Evolutionary conservation across 2,797 vertebrate genomes (phyloP), one percentile per base, ranked within the genome.

Genomic region (Tokudaia muenninki): DNA sequence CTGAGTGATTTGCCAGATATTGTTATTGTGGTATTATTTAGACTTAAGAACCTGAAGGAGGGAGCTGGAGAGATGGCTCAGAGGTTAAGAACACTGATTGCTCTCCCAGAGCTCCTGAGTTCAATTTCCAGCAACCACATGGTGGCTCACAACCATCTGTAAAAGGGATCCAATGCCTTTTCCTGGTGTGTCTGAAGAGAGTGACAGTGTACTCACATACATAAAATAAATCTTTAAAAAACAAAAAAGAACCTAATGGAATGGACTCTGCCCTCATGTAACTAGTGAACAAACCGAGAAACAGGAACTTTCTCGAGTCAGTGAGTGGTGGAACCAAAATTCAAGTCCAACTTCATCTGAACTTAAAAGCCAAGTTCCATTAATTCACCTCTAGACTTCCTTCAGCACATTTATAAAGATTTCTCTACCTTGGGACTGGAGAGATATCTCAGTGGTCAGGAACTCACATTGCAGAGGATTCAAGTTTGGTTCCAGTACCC

Each of bases 331-430:
- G 34, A 70, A 70, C 47, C 34, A 55, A 70, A 70, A 61, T 75
- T 89, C 63, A 84, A 70, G 81, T 31, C 44, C 70, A 92, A 59
- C 57, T 91, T 83, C 57, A 50, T 31, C 72, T 84, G 59, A 86
- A 70, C 37, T 47, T 19, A 24, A 81, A 77, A 83, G 44, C 22
- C 57, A 9, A 5, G 13, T 50, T 87, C 70, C 50, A 34, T 65
- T 86, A 31, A 26, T 14, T 14, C 12, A 19, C 12, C 70, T 81
- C 29, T 24, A 84, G 37, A 17, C 34, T 12, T 77, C 80, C 44
- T 24, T 63, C 26, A 88, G 16, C 47, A 21, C 3, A 12, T 65
- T 82, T 59, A 78, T 61, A 52, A 81, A 90, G 61, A 11, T 21
- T 91, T 82, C 31, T 50, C 44, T 47, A 57, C 82, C 82, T 34